Evolutionary conservation across 2,888 invertebrate genomes (phyloP), one percentile per base, ranked within the genome.

Genomic region (Tenthredo notha): DNA sequence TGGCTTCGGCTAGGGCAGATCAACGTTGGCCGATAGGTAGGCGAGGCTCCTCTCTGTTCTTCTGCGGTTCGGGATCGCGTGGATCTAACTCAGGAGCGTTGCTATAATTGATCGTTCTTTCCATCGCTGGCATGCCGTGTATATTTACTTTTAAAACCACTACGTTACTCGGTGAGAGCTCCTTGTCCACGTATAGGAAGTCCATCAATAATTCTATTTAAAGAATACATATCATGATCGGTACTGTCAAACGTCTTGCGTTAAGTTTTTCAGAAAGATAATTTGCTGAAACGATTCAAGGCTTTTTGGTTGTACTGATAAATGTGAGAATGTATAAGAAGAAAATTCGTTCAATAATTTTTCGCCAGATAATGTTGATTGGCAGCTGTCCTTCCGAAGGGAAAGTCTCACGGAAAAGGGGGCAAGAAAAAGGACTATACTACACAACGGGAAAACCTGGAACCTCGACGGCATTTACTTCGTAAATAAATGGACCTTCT

Each of bases 1-100:
- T 61, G 80, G 80, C 80, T 61, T 40, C 61, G 58, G 61, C 80
- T 61, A 80, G 80, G 80, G 37, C 80, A 40, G 80, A 80, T 80
- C 80, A 54, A 54, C 21, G 29, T 15, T 54, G 80, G 33, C 37
- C 80, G 80, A 80, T 80, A 80, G 80, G 58, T 80, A 80, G 58
- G 58, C 37, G 61, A 80, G 80, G 80, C 61, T 61, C 15, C 40
- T 58, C 80, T 58, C 80, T 58, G 58, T 58, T 77, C 54, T 77
- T 77, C 50, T 77, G 47, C 15, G 47, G 58, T 61, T 80, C 80
- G 58, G 61, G 80, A 80, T 80, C 80, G 80, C 58, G 58, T 61
- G 80, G 80, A 80, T 80, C 80, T 61, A 80, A 80, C 80, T 80
- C 80, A 80, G 80, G 61, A 80, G 80, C 80, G 77, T 40, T 80